Evolutionary conservation across 1,140 invertebrate genomes (phyloP).

Genomic region (Dreissena rostriformis): DNA sequence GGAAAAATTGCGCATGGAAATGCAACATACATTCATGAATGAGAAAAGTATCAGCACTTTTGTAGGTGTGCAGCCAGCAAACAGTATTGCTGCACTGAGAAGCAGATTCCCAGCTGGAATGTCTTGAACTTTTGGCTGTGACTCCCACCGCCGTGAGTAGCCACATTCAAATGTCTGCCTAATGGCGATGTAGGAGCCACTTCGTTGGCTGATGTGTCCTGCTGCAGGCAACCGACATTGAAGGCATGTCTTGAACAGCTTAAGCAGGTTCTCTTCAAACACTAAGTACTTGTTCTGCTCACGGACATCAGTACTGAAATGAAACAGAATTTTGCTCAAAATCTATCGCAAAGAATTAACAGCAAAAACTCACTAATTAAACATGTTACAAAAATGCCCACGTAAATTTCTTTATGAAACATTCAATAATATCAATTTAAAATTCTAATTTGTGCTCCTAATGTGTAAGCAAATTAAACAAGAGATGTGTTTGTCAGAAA

Average conservation of each 20-base stretch:
- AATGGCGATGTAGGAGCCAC: not conserved
- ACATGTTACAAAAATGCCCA: no score
- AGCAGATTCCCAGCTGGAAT: slow-evolving; percentile 21
- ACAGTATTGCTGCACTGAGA: slow-evolving; percentile 10
- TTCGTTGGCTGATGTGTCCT: not conserved
- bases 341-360: no score
- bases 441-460: no score
- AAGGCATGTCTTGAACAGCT: not conserved
- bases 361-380: no score
- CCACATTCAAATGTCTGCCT: not conserved
- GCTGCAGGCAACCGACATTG: not conserved
- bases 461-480: no score
- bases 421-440: no score
- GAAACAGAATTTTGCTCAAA: no score
- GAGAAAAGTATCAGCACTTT: slow-evolving; percentile 17
- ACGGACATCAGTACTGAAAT: not conserved
- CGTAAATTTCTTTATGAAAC: no score
- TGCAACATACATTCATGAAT: slow-evolving; percentile 9
- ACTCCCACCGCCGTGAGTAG: not conserved
- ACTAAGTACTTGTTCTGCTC: slow-evolving; percentile 8
- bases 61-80: slow-evolving; percentile 24
- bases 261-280: not conserved
- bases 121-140: not conserved
- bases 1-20: not conserved
- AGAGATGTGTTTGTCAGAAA: no score